A percentile compares a stretch with the other conserved stretches of the same genome.
Evolutionary conservation across 2,797 vertebrate species (phyloP).

Genomic region (Chelmon rostratus): DNA sequence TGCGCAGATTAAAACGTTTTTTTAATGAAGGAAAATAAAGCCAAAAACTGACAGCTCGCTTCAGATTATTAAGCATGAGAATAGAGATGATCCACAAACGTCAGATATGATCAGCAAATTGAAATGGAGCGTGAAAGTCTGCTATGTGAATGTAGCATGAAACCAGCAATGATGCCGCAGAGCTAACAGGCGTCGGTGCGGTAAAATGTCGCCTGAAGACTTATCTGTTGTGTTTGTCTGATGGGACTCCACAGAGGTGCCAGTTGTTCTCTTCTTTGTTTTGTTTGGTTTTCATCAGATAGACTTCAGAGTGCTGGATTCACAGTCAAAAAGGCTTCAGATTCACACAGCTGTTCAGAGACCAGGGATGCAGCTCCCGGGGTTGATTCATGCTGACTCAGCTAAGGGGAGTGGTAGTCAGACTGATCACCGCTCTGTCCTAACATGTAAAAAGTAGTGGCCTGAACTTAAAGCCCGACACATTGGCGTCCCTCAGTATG

Average conservation of each 20-base stretch:
- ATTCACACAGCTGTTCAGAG: slow-evolving; percentile 1
- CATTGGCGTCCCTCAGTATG: slow-evolving; percentile 8
- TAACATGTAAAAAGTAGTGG: slow-evolving; percentile 10
- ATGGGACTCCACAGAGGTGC: slow-evolving; percentile 15
- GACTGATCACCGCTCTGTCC: slow-evolving; percentile 7
- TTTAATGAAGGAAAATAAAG: too few relatives aligned
- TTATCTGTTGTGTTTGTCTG: not conserved
- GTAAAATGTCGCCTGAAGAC: not conserved
- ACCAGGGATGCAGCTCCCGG: not conserved
- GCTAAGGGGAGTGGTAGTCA: slow-evolving; percentile 22
- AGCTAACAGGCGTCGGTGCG: slow-evolving; percentile 15
- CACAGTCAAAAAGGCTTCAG: slow-evolving; percentile 3
- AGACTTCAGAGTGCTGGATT: slow-evolving; percentile 10
- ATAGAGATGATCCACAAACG: not conserved
- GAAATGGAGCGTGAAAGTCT: not conserved
- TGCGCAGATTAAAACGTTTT: too few relatives aligned
- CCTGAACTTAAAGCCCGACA: not conserved
- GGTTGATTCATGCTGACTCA: not conserved
- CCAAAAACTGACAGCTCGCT: not conserved
- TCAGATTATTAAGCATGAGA: not conserved
- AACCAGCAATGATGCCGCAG: not conserved
- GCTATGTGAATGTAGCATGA: slow-evolving; percentile 1
- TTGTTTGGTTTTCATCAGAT: too few relatives aligned
- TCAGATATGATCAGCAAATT: not conserved
- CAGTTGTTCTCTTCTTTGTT: not conserved